Percentiles rank a stretch among this genome's conserved stretches.
Conservation (phyloP, 2,113 vertebrate species). For the Conger conger region DNA sequence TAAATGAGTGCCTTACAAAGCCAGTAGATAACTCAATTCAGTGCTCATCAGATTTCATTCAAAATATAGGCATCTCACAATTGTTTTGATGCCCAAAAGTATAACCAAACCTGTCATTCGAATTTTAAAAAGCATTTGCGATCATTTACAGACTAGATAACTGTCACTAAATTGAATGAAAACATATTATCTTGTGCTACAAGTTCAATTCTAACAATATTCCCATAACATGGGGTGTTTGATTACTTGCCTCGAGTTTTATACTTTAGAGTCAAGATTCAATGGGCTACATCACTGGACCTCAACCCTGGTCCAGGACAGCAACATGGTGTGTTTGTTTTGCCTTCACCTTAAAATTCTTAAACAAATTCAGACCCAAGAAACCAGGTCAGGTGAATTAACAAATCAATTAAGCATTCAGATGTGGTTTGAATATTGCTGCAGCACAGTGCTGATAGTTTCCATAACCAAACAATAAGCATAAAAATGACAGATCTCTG, state of each 20-base stretch:
- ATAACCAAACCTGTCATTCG: too few species aligned
- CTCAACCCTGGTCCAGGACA: neutral
- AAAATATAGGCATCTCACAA: too few species aligned
- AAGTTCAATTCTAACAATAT: too few species aligned
- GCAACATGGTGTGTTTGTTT: neutral
- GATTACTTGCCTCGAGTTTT: neutral
- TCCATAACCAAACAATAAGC: neutral
- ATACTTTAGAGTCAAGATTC: neutral
- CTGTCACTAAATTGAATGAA: too few species aligned
- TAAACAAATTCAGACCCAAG: neutral
- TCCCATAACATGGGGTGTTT: neutral
- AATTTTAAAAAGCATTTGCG: too few species aligned
- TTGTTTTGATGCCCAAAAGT: too few species aligned
- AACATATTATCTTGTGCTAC: too few species aligned
- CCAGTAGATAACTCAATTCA: too few species aligned
- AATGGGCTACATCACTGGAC: neutral
- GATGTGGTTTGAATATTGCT: neutral
- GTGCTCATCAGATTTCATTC: too few species aligned
- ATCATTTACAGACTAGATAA: too few species aligned
- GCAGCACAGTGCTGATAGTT: neutral
- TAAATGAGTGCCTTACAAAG: too few species aligned
- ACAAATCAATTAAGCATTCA: neutral
- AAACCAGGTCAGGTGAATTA: neutral
- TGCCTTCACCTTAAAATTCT: neutral
- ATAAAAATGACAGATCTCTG: neutral